These are phyloP conservation scores for Psix sp. DNA, from an alignment of 1,140 invertebrate genomes.

Conservation along the genomic window DNA sequence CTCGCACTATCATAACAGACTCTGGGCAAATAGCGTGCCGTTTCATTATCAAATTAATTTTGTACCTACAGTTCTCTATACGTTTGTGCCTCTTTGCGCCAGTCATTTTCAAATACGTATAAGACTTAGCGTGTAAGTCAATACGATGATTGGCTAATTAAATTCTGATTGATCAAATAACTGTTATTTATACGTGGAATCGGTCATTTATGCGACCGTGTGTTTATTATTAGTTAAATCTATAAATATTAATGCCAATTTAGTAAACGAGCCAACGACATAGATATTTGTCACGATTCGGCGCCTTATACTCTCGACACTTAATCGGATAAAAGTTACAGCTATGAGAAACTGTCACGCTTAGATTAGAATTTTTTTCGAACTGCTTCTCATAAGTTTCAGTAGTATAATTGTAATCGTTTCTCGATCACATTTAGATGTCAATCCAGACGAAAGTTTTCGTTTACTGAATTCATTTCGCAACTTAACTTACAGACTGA, in stretches of 20 bases:
- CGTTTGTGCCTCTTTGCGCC: conserved; percentile 8
- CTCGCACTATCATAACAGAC: conserved; percentile 58
- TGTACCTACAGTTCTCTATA: conserved; percentile 21
- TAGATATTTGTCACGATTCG: no score
- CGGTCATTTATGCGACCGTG: conserved; percentile 2
- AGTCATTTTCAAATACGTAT: conserved; percentile 20
- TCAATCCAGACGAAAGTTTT: no score
- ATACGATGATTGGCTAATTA: conserved; percentile 44
- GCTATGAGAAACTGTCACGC: no score
- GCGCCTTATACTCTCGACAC: no score
- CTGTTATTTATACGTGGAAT: conserved; percentile 36
- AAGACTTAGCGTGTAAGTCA: background rate
- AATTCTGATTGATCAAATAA: conserved; percentile 41
- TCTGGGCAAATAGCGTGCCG: conserved; percentile 16
- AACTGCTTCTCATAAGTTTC: no score
- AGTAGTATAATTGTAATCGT: no score
- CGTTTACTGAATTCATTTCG: no score
- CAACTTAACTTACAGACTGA: background rate
- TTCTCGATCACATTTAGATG: no score
- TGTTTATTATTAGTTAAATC: conserved; percentile 12
- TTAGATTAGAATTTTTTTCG: no score
- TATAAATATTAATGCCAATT: conserved; percentile 25
- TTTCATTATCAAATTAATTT: conserved; percentile 56
- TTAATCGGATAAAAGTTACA: no score
- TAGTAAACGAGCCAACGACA: conserved; percentile 5